Evolutionary conservation across 1,140 invertebrate genomes (phyloP).

Genomic region (Neoseiulus cucumeris): DNA sequence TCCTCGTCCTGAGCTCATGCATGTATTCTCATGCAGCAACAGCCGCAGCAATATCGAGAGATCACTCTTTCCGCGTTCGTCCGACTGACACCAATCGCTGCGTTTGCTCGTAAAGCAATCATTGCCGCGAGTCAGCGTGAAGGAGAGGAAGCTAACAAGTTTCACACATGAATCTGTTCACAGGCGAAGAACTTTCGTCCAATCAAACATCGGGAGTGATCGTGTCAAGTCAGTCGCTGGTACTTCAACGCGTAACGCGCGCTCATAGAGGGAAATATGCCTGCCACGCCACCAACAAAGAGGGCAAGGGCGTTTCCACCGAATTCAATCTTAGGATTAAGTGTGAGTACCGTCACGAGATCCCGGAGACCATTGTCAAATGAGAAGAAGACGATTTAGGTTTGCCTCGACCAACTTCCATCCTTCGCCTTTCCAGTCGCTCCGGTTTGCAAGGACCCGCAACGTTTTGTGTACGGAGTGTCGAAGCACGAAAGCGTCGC

Average conservation of each 20-base stretch:
- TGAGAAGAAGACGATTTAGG: too few relatives aligned
- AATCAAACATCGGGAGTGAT: constrained; percentile 18
- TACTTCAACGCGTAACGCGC: constrained; percentile 21
- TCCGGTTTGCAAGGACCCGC: constrained; percentile 20
- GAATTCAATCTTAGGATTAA: constrained; percentile 10
- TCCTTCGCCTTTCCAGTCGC: constrained; percentile 18
- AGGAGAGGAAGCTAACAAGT: too few relatives aligned
- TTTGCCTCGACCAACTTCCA: neutral
- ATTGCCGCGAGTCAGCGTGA: too few relatives aligned
- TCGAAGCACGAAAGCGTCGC: constrained; percentile 20
- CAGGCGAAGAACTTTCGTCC: neutral
- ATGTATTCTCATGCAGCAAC: too few relatives aligned
- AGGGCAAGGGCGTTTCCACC: constrained; percentile 15
- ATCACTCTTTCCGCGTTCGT: too few relatives aligned
- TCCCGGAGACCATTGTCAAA: too few relatives aligned
- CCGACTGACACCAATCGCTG: too few relatives aligned
- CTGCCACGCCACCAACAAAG: constrained; percentile 21
- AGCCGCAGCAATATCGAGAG: too few relatives aligned
- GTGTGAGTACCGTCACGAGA: neutral
- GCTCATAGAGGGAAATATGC: constrained; percentile 21
- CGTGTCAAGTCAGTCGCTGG: constrained; percentile 22
- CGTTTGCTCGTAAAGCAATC: too few relatives aligned
- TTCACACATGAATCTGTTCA: too few relatives aligned
- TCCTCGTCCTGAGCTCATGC: too few relatives aligned
- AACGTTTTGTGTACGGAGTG: constrained; percentile 20